Evolutionary conservation across 2,888 invertebrate genomes (phyloP), one percentile per base, ranked within the genome.

Genomic region (Sphecodes monilicornis): DNA sequence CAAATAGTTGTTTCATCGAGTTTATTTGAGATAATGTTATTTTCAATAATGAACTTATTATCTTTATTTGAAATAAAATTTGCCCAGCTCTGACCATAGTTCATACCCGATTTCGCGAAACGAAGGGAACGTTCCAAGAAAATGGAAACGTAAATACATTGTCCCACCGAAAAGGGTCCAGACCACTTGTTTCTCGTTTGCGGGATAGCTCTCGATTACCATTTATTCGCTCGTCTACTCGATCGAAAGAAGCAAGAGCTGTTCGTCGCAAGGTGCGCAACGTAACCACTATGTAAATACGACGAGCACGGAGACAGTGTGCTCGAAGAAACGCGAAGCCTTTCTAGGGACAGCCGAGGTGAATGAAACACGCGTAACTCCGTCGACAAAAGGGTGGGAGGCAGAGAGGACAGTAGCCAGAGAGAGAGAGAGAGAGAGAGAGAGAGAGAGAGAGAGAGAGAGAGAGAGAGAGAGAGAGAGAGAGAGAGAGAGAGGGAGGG

Each of bases 301-400:
- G 26, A 57, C 57, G 60, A 26, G 60, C 60, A 16, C 26, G 13
- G 57, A 26, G 57, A 26, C 57, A 57, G n/a, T 26, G 57, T 13
- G 60, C 26, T 60, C 60, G 60, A 60, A 29, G 60, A 60, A 80
- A 82, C 82, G 77, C 82, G 89, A 91, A 91, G 85, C 88, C 90
- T 87, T 88, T 87, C 64, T 36, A 80, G 50, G 79, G 22, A 32
- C 71, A 60, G 76, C 87, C 86, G 39, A 68, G 91, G 89, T 90
- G 90, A 89, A 90, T 87, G 91, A 90, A 90, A 89, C 90, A 85
- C 41, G 18, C 29, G n/a, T 36, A 41, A 54, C 29, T n/a, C 36
- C 11, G 57, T 66, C 4, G 18, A 66, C 22, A 36, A 11, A 66
- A 22, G 64, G 10, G 8, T 13, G 26, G 29, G 57, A 60, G 26